These are phyloP conservation scores for Strigops habroptila DNA, from an alignment of 2,113 vertebrate species.

Conservation along the genomic window DNA sequence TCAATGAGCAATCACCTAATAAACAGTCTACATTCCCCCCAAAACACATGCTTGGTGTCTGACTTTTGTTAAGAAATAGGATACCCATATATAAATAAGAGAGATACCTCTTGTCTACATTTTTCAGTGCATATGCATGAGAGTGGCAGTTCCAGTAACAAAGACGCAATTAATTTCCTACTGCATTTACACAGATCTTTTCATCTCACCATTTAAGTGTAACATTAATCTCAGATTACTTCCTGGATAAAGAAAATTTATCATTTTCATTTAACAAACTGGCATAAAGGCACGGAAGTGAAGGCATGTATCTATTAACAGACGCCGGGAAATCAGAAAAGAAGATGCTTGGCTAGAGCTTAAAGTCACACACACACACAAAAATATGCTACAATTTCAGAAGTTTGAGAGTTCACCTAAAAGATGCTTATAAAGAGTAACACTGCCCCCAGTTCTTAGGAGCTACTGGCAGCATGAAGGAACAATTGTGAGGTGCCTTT, in stretches of 20 bases:
- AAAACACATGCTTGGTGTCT: neutral
- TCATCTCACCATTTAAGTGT: neutral
- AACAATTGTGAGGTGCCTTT: neutral
- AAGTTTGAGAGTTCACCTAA: neutral
- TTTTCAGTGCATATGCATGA: neutral
- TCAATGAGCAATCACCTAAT: neutral
- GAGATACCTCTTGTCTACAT: neutral
- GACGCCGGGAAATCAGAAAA: neutral
- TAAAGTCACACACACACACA: neutral
- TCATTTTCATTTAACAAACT: neutral
- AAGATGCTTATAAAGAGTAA: neutral
- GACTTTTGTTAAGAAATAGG: slow-evolving; percentile 12
- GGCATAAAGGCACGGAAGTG: neutral
- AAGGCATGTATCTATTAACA: neutral
- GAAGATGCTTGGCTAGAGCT: neutral
- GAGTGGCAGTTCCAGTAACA: neutral
- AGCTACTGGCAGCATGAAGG: neutral
- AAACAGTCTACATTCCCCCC: neutral
- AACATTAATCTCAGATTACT: neutral
- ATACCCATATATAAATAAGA: neutral
- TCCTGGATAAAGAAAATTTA: neutral
- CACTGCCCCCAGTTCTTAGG: neutral
- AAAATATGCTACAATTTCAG: neutral
- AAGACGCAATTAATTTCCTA: neutral
- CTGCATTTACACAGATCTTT: neutral